Evolutionary conservation across 2,888 invertebrate species (phyloP), one percentile per base, ranked within the genome.

Genomic region (Buathra laborator): DNA sequence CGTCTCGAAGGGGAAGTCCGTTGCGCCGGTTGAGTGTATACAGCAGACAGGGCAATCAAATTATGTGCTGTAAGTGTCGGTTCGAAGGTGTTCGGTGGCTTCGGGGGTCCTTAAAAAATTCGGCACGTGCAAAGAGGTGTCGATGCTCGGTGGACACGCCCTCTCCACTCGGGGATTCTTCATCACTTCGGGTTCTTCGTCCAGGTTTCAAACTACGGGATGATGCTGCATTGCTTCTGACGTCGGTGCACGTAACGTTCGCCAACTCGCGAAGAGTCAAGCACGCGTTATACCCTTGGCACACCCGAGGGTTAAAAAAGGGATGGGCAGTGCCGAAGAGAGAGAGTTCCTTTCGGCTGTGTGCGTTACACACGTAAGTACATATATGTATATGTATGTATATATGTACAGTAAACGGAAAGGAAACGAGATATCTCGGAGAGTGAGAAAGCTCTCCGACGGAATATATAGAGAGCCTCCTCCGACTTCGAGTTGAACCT

Each of bases 71-170:
- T 24, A 71, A 82, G 85, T 75, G 82, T 71, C 82, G 85, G 84
- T 71, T 51, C 12, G 71, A 79, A 44, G 75, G 70, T 82, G 72
- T 74, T 67, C 59, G 29, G 43, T 72, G 51, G 59, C 32, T 46
- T 64, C 37, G 12, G 64, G 66, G 66, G 62, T 16, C 51, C 53
- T 80, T 62, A 79, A 53, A 78, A 64, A 71, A 62, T 76, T 85
- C 75, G 85, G 85, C 85, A 85, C 85, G 85, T 85, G 82, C 79
- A 85, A 85, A 82, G 82, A 85, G 85, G 82, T 85, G 85, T 85
- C 85, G 85, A 85, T 85, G 85, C 79, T 79, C 79, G 76, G 71
- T 82, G 79, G 85, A 67, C 75, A 85, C 85, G 85, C 85, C 85
- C 79, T 76, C 68, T 67, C 56, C 82, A 76, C 76, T 37, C 37